Base-by-base conservation (phyloP, 1,140 invertebrate genomes). In the Euglossa dilemma region DNA sequence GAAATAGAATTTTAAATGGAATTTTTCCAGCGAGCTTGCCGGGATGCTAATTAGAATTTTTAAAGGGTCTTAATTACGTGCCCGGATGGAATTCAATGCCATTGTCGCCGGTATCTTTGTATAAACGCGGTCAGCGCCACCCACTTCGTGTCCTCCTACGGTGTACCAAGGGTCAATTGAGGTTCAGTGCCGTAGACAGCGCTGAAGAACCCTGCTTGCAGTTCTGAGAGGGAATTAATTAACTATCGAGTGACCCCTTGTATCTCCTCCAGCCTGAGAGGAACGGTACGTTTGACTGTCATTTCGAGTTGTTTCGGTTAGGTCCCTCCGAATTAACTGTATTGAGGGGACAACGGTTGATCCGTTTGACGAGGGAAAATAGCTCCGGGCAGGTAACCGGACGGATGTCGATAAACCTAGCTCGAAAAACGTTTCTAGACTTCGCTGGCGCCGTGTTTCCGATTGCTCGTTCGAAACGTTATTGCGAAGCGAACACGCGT, bases 151-250 rank as follows among this genome's bases (percentile, higher is more conserved):
- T 77, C 56, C 86, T 74, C 57, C 45, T 25, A 71, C 50, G 74
- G 25, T 77, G 70, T 70, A 57, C 45, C 28, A 64, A 16, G 56
- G 67, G 59, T 80, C 76, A 77, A 87, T 77, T 47, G 28, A 47
- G 83, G 61, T 59, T 80, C 76, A 61, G 23, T 77, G 72, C 36
- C 61, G 83, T 84, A 75, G 50, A 28, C 73, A 73, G 20, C 56
- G 28, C 45, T 56, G 61, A 80, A 80, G 72, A 84, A 57, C 72
- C 61, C 76, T 78, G 66, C 47, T 63, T 66, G n/a, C n/a, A 54
- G 56, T 18, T 83, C 64, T 54, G 76, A 71, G 75, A 72, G 81
- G 25, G 72, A 87, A 84, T 87, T 80, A 84, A 84, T 84, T 84
- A 84, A 84, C 83, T 78, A 70, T 36, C 25, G 61, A 64, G 79